Base-by-base conservation (phyloP, 2,113 vertebrate species). In the Astur gentilis region DNA sequence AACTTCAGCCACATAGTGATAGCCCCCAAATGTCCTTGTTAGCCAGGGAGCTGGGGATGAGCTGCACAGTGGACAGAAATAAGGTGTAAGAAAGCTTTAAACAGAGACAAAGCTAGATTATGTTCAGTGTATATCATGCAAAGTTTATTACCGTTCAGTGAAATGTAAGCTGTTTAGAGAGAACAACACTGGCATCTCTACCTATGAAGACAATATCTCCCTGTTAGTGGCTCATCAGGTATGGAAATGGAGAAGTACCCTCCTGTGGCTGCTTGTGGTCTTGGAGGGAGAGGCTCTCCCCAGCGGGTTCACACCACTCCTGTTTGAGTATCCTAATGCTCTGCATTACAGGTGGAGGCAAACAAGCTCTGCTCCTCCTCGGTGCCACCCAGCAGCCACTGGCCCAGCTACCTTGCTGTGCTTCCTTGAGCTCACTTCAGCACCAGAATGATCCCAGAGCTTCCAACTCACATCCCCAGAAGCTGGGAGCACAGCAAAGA, bases 271-370 rank as follows among this genome's bases (percentile, higher is more conserved):
- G 29, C 64, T 34, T 4, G 18, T 64, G 58, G 5, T n/a, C 29
- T 32, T 44, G 60, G 20, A 32, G 17, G 49, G 25, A 55, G 26
- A 65, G 25, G 19, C 16, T 50, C 40, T 45, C 38, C 22, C n/a
- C 27, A 27, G 27, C 0, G 0, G 18, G 52, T n/a, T 49, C 57
- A 50, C 34, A 60, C 1, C 10, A 4, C 29, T 72, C 65, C 34
- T 7, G 19, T 15, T 16, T 42, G 73, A 38, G 47, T 58, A 17
- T 18, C 38, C 52, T 40, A 14, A 16, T 15, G 52, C 31, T 23
- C 61, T 66, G 45, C 45, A 2, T 26, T 22, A 9, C 31, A 50
- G 32, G 10, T 38, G 55, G 54, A 86, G 27, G 18, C n/a, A 21
- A 62, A 29, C 2, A 3, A 73, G 21, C 36, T 66, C 87, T 79